phyloP scores from a whole-genome alignment of 1,140 invertebrate species.

The Drosophila burlai region DNA sequence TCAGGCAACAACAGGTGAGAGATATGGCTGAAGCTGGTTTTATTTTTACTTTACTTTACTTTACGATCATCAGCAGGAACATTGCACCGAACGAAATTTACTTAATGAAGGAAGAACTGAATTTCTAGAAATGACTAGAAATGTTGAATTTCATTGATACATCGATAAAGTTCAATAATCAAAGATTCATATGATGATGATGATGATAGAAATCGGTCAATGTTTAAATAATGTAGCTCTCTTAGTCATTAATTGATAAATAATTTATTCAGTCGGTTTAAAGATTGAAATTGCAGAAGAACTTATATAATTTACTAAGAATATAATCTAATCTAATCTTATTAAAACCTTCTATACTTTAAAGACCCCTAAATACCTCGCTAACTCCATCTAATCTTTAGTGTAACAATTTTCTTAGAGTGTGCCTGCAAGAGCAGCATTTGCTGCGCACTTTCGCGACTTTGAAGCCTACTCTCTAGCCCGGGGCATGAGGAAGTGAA shows the following conservation, averaged over 20 bases:
- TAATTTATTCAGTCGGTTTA: background rate
- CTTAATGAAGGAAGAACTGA: background rate
- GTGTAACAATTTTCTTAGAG: background rate
- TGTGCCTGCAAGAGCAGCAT: slow-evolving; percentile 44
- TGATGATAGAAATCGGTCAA: too few relatives aligned
- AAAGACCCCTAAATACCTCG: background rate
- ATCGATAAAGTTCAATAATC: background rate
- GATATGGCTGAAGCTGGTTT: slow-evolving; percentile 73
- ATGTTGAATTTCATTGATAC: background rate
- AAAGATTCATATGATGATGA: background rate
- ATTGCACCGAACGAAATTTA: slow-evolving; percentile 1
- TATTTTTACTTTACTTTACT: slow-evolving; percentile 49
- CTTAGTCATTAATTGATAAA: background rate
- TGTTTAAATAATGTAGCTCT: too few relatives aligned
- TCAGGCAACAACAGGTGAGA: slow-evolving; percentile 66
- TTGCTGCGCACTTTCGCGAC: slow-evolving; percentile 69
- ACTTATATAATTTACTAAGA: background rate
- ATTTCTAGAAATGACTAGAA: background rate
- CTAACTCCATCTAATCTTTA: too few relatives aligned
- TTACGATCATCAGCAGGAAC: slow-evolving; percentile 71
- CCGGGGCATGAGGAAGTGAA: slow-evolving; percentile 31
- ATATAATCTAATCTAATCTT: too few relatives aligned
- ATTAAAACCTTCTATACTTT: background rate
- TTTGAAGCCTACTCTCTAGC: slow-evolving; percentile 49
- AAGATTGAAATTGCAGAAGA: background rate